Base-by-base conservation (phyloP, 2,888 invertebrate genomes). In the Cephus pygmeus region DNA sequence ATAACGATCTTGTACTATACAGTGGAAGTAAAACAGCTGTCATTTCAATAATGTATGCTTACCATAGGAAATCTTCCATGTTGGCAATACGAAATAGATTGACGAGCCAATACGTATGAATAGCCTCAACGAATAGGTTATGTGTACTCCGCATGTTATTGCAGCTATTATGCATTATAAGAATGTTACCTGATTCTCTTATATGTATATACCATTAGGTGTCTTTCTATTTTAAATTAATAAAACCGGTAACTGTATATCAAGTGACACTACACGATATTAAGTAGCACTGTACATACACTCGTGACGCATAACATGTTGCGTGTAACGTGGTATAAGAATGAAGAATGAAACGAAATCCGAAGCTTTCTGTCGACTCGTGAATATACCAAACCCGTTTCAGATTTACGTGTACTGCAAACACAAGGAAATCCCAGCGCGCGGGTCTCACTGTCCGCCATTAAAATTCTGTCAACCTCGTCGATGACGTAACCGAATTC, bases 1-100 rank as follows among this genome's bases (percentile, higher is more conserved):
- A 75, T 36, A 87, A 33, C 11, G 86, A 85, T 35, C 88, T 85
- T 23, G 79, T 68, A 15, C 81, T 83, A 81, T 88, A 88, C 71
- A 87, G 80, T 0, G 88, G 87, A 73, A 88, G 82, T n/a, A 86
- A 78, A 33, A 73, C 76, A 31, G 74, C 80, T 34, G 73, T 79
- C 23, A 76, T 69, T 74, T 88, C 88, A 79, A 79, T n/a, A 79
- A 83, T 12, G 4, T 40, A 33, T 12, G 36, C 3, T 33, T 15
- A 15, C 40, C 40, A 15, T 15, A 40, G 15, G 6, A 40, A 40
- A 40, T 40, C 15, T 15, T 40, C 15, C 15, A 40, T 56, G 56
- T 56, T 56, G 23, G 23, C 56, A 56, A 23, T 56, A 23, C 2
- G 56, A 56, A 56, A 56, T 23, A 12, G 35, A 35, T 35, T 35